Base-by-base conservation (phyloP, 2,797 vertebrate species). In the Carapus acus region DNA sequence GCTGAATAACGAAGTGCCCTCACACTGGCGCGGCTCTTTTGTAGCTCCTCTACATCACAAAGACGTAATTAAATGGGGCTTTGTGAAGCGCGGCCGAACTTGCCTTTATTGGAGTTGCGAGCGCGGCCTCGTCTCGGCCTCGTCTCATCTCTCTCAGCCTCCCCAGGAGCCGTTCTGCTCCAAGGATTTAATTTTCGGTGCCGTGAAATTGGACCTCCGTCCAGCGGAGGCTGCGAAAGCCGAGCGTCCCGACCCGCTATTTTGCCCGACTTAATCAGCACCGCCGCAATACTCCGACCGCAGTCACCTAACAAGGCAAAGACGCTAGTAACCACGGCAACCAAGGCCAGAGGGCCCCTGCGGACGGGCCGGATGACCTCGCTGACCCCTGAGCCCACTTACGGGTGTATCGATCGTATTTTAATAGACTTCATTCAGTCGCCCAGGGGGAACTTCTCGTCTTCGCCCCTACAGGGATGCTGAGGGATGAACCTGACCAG, bases 121-220 rank as follows among this genome's bases (percentile, higher is more conserved):
- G 52, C n/a, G 14, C 36, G 27, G 19, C 34, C 21, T 43, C 20
- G 47, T 23, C 50, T 53, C 31, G 1, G 43, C 46, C 54, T 63
- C 48, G 4, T 63, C 52, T 48, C 12, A 1, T 51, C 54, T 60
- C 41, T 49, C 21, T 46, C 50, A 27, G 18, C 34, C 31, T 27
- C n/a, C n/a, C n/a, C n/a, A 15, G 17, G 36, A 58, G 56, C 18
- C 15, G 44, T 62, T 75, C 65, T 51, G 65, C 60, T 67, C 54
- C 4, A 1, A 47, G 55, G 64, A 74, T 71, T 77, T 50, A 15
- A 78, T 68, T 76, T 75, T 66, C 53, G 12, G 48, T 14, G 15
- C 37, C 47, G 44, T 72, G 58, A 71, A 73, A 77, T 49, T 71
- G 54, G 47, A 72, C 59, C 51, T 40, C 44, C 52, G 54, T 58